Percentiles rank a stretch among this genome's conserved stretches.
Evolutionary conservation across 2,113 vertebrate species (phyloP).

Genomic region (Pterocles gutturalis): DNA sequence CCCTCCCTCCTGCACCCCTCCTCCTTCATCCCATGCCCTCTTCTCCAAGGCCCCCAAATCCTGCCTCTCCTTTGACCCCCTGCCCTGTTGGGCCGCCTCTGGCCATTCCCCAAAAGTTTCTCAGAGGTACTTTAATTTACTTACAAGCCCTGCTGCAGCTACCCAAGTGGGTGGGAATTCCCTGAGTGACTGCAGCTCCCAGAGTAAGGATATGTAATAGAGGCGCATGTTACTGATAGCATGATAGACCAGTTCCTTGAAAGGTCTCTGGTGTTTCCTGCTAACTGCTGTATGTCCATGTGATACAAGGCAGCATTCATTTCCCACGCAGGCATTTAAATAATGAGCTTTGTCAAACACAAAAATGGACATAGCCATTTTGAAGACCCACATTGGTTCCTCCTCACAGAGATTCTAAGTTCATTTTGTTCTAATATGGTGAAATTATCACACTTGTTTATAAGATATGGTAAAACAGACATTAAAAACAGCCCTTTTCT

Average conservation of each 20-base stretch:
- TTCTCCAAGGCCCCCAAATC: not conserved
- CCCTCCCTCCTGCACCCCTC: not conserved
- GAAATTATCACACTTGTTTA: not conserved
- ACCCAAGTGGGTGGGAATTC: not conserved
- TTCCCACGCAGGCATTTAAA: not conserved
- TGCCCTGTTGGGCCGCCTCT: not conserved
- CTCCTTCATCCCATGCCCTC: not conserved
- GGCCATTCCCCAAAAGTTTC: not conserved
- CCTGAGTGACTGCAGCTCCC: not conserved
- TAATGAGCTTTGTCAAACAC: not conserved
- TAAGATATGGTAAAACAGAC: not conserved
- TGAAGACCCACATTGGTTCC: not conserved
- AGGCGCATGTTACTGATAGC: rapidly evolving
- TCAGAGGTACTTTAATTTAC: not conserved
- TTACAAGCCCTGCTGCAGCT: not conserved
- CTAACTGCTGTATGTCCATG: not conserved
- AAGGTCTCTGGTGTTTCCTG: not conserved
- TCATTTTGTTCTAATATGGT: not conserved
- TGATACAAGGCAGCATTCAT: not conserved
- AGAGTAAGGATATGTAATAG: not conserved
- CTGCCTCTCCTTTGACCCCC: not conserved
- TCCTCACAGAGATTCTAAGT: not conserved
- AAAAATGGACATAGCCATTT: not conserved
- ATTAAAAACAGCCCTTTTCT: not conserved
- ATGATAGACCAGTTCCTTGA: not conserved